phyloP scores from a whole-genome alignment of 2,113 vertebrate genomes.

The Cacatua alba region DNA sequence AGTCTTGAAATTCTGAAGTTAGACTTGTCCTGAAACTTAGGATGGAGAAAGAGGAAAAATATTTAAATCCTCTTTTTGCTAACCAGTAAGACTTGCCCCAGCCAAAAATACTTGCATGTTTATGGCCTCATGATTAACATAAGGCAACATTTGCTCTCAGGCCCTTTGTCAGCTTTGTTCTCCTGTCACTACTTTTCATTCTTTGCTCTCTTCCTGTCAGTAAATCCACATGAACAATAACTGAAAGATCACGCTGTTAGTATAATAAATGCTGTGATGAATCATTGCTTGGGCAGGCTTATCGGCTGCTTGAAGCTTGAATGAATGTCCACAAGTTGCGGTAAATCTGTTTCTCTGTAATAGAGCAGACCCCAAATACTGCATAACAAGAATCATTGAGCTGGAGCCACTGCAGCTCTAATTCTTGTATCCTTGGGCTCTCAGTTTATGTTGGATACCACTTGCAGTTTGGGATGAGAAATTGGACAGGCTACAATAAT shows the following conservation, averaged over 20 bases:
- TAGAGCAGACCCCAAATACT: not conserved
- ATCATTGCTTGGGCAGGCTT: conserved; percentile 16
- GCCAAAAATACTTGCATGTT: not conserved
- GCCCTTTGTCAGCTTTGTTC: not conserved
- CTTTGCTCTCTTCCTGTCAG: not conserved
- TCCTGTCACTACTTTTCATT: not conserved
- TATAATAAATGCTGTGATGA: conserved; percentile 11
- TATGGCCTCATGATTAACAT: not conserved
- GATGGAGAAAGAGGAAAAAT: not conserved
- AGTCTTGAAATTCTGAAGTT: not conserved
- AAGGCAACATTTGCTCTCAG: not conserved
- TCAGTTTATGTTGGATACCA: not conserved
- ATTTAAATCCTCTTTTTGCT: not conserved
- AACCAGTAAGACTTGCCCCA: not conserved
- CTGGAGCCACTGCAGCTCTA: not conserved
- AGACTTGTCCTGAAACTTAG: not conserved
- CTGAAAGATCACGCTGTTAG: conserved; percentile 10
- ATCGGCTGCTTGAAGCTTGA: conserved; percentile 29
- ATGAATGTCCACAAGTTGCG: not conserved
- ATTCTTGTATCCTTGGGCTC: conserved; percentile 52
- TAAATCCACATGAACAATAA: conserved; percentile 21
- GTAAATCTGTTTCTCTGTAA: conserved; percentile 43
- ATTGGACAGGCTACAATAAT: conserved; percentile 24
- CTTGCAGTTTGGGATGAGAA: conserved; percentile 19
- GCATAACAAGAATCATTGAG: not conserved